Conservation (phyloP, 64 coral and sea anemone genomes). For the Anthopleura sola region DNA sequence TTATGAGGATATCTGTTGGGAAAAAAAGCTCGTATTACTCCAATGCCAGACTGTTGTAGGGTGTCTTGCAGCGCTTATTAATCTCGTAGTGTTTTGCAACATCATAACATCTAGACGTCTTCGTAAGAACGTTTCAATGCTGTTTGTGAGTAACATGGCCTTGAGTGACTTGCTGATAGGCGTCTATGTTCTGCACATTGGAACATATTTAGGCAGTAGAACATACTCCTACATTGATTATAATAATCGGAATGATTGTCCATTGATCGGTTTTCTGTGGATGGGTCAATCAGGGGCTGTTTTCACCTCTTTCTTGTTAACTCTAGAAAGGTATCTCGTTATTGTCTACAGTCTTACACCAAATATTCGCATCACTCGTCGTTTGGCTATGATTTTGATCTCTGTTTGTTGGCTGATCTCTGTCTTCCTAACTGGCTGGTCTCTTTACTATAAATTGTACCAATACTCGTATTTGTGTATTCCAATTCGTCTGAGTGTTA, state of each 20-base stretch:
- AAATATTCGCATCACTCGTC: neutral
- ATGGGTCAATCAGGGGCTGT: neutral
- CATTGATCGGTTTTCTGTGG: neutral
- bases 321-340: no score
- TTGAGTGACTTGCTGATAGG: neutral
- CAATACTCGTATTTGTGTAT: neutral
- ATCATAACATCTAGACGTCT: neutral
- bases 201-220: neutral
- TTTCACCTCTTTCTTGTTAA: neutral
- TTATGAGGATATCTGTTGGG: neutral
- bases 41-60: neutral
- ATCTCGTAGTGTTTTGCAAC: neutral
- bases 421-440: neutral
- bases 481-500: conserved; percentile 1
- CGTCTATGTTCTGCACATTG: neutral
- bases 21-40: neutral
- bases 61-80: neutral
- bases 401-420: neutral
- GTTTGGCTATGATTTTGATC: neutral
- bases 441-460: neutral
- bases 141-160: neutral
- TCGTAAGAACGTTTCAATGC: neutral
- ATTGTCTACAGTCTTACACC: neutral
- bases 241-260: neutral
- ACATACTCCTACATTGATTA: neutral